Evolutionary conservation across 2,888 invertebrate genomes (phyloP).

Genomic region (Campoplex nolae): DNA sequence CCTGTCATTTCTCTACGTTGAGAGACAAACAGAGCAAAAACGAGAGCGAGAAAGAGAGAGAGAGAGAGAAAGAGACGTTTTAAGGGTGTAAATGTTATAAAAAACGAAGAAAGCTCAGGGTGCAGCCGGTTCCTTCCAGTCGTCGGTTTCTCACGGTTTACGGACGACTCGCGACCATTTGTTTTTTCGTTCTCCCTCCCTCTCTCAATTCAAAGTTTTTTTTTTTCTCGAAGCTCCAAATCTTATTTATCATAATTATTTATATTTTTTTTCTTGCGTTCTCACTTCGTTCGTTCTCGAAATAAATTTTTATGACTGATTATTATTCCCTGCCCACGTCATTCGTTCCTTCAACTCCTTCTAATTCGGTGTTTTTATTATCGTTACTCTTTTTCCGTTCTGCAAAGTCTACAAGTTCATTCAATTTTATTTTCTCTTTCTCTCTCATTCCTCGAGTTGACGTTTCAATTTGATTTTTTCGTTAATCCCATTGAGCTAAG

Average conservation of each 20-base stretch:
- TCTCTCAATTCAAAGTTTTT: not conserved
- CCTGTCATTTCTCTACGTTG: not conserved
- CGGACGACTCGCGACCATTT: constrained; percentile 37
- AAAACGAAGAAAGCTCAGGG: constrained; percentile 74
- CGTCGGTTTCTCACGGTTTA: constrained; percentile 49
- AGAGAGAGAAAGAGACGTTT: constrained; percentile 57
- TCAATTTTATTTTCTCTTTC: constrained; percentile 26
- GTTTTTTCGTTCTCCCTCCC: not conserved
- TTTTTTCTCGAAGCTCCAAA: not conserved
- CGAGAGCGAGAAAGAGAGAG: constrained; percentile 15
- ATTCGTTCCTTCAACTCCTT: constrained; percentile 66
- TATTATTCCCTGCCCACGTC: constrained; percentile 66
- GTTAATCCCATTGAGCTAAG: constrained; percentile 53
- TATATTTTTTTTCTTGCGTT: constrained; percentile 8
- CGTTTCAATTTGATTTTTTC: constrained; percentile 60
- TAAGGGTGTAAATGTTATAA: constrained; percentile 68
- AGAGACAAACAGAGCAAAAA: constrained; percentile 23
- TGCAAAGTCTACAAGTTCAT: constrained; percentile 47
- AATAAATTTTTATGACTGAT: constrained; percentile 55
- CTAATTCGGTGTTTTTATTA: constrained; percentile 6
- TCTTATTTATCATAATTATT: not conserved
- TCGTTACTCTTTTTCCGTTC: constrained; percentile 31
- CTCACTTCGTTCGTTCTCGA: constrained; percentile 32
- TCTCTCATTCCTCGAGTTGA: constrained; percentile 29
- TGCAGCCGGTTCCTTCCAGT: constrained; percentile 70